phyloP scores from a whole-genome alignment of 2,113 vertebrate genomes.

The Martes martes region DNA sequence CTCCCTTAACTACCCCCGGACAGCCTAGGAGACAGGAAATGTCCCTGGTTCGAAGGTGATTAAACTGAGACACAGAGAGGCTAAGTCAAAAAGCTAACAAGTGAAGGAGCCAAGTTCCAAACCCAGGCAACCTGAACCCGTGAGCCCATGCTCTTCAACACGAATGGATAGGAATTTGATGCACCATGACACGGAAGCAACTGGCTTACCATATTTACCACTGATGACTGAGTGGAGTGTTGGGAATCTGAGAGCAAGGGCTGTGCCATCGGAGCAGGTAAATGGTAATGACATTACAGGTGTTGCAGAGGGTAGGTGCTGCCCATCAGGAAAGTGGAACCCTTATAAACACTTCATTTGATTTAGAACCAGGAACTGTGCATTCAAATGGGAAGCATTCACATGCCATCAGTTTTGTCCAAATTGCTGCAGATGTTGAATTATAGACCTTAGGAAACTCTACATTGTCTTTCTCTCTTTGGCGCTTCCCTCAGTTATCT shows the following conservation, averaged over 20 bases:
- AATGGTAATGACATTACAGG: rapidly evolving
- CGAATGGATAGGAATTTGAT: background rate
- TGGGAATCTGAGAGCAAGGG: background rate
- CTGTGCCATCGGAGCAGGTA: background rate
- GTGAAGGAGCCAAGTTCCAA: background rate
- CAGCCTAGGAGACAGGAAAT: background rate
- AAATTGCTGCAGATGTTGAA: background rate
- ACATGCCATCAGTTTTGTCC: background rate
- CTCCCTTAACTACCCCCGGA: background rate
- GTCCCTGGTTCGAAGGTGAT: background rate
- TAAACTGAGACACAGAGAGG: background rate
- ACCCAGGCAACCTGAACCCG: background rate
- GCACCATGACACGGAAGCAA: background rate
- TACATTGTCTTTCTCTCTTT: background rate
- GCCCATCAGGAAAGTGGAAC: background rate
- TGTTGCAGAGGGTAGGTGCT: background rate
- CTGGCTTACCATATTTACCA: background rate
- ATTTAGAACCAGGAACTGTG: background rate
- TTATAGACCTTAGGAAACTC: background rate
- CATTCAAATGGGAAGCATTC: background rate
- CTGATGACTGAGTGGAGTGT: background rate
- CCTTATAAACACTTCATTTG: background rate
- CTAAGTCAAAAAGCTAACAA: background rate
- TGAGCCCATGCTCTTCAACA: background rate
- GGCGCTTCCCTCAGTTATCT: background rate